Percentiles rank a stretch among this genome's conserved stretches.
Evolutionary conservation across 1,140 invertebrate genomes (phyloP).

Genomic region (Leptestheria dahalacensis): DNA sequence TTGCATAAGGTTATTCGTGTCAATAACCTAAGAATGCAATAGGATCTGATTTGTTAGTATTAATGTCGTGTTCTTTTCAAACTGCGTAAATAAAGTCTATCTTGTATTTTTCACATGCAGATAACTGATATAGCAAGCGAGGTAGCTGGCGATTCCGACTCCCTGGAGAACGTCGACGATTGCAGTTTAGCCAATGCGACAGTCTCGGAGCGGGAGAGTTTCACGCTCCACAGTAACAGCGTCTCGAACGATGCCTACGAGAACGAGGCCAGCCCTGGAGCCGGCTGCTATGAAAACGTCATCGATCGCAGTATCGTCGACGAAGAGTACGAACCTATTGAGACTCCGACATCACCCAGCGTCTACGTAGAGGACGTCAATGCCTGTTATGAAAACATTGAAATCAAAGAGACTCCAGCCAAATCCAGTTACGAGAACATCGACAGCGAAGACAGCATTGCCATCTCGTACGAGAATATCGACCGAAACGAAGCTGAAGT

Average conservation of each 20-base stretch:
- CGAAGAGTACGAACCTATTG: slow-evolving; percentile 6
- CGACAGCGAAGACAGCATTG: slow-evolving; percentile 7
- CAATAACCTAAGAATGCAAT: no score
- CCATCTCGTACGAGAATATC: not conserved
- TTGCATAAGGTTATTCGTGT: no score
- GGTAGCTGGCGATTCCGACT: slow-evolving; percentile 7
- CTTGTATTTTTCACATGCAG: not conserved
- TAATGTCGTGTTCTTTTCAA: no score
- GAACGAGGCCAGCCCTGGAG: not conserved
- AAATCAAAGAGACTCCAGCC: slow-evolving; percentile 14
- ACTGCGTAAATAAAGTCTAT: not conserved
- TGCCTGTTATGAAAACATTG: slow-evolving; percentile 19
- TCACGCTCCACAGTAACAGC: slow-evolving; percentile 22
- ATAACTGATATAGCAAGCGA: slow-evolving; percentile 7
- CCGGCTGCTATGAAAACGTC: slow-evolving; percentile 12
- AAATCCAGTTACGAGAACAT: slow-evolving; percentile 20
- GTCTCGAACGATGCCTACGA: slow-evolving; percentile 11
- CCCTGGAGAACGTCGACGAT: slow-evolving; percentile 17
- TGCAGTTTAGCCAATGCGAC: slow-evolving; percentile 26
- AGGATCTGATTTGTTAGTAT: no score
- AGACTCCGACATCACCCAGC: not conserved
- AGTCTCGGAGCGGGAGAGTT: slow-evolving; percentile 27
- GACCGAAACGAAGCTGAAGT: not conserved
- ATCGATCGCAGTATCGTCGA: slow-evolving; percentile 5
- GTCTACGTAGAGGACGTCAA: not conserved